Conservation (phyloP, 2,113 vertebrate genomes). For the Pteropus alecto region DNA sequence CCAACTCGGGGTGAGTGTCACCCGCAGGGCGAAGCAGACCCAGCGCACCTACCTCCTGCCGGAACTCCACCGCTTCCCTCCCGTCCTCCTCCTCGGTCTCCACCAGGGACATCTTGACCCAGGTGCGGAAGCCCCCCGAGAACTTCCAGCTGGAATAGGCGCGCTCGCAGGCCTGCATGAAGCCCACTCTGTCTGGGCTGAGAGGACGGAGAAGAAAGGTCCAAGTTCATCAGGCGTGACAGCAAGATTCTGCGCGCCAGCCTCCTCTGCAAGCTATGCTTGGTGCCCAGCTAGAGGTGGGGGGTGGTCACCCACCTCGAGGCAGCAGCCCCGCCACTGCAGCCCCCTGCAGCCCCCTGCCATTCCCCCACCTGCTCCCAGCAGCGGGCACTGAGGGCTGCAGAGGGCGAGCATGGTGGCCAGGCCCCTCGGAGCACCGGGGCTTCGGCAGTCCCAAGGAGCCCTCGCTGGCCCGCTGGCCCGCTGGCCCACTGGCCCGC, state of each 20-base stretch:
- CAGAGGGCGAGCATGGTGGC: not conserved
- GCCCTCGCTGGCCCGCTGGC: no score
- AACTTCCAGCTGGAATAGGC: conserved; percentile 98
- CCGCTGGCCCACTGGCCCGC: no score
- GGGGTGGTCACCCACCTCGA: not conserved
- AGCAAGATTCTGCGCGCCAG: not conserved
- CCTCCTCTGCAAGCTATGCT: not conserved
- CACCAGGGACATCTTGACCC: conserved; percentile 99
- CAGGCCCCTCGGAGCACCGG: no score
- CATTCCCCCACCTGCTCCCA: not conserved
- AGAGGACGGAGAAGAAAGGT: not conserved
- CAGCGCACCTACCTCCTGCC: conserved; percentile 90
- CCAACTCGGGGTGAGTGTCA: no score
- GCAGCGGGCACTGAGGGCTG: not conserved
- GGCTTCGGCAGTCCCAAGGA: no score
- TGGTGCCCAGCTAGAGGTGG: not conserved
- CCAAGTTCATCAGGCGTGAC: not conserved
- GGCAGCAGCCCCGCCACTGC: not conserved
- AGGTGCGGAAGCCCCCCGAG: conserved; percentile 97
- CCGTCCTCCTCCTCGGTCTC: conserved; percentile 91
- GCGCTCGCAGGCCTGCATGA: conserved; percentile 95
- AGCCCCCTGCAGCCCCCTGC: no score
- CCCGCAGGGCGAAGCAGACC: rapidly evolving
- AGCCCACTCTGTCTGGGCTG: conserved; percentile 88
- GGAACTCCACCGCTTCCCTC: conserved; percentile 91